Evolutionary conservation across 37 sponge, comb jelly and placozoan species (phyloP), one percentile per base, ranked within the genome.

Genomic region (Tethya wilhelma): DNA sequence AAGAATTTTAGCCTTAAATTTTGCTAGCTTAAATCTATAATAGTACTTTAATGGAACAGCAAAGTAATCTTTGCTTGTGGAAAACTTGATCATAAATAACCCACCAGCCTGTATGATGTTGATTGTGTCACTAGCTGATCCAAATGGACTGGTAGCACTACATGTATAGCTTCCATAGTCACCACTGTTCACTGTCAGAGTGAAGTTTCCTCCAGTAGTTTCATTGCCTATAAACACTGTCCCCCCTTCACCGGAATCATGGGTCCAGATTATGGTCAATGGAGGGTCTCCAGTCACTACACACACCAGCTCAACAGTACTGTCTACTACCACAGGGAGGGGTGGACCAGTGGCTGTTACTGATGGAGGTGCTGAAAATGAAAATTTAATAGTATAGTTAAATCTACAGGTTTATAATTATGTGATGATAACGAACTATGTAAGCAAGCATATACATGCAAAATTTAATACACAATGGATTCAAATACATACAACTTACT

Each of bases 241-340:
- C n/a, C 29, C 1, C 39, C 22, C 19, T 42, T 12, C 60, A 37
- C 25, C 20, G 71, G 62, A 42, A 58, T 46, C 28, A 23, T 62
- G 58, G 40, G 38, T 9, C 75, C 75, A 84, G 56, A 69, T 57
- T 76, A 86, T 86, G 66, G 73, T 44, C 28, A 80, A 73, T 33
- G 80, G 41, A 43, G 86, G 86, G 74, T 73, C 65, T 40, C 80
- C 79, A 79, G 86, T 79, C 66, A 80, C 86, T 69, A 60, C 34
- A 67, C 86, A 86, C 46, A 45, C 23, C 41, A 86, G 64, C 20
- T 22, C 59, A 7, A 67, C 69, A 33, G 68, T 49, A 28, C 67
- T 57, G 12, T 3, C 56, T 30, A 53, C 46, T 53, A 55, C 67
- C 40, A 65, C 66, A 40, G 67, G 32, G 44, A 68, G 67, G 26